Conservation (phyloP, 2,888 invertebrate species). For the Teleiodes luculella region DNA sequence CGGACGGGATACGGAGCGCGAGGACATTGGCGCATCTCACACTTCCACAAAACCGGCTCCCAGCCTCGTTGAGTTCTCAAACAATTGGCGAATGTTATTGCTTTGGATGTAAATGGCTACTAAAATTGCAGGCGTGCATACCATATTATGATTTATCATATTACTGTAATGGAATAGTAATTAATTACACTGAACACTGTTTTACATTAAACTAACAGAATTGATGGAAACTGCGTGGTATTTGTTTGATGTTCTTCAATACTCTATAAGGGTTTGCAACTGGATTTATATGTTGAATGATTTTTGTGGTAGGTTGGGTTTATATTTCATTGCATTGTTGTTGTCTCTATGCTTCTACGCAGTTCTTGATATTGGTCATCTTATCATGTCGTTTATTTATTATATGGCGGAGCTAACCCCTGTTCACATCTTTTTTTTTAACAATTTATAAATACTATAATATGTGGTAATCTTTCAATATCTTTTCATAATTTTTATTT, state of each 20-base stretch:
- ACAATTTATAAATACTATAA: too few relatives aligned
- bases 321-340: constrained; percentile 34
- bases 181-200: not conserved
- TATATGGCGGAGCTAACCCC: not conserved
- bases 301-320: constrained; percentile 70
- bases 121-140: constrained; percentile 16
- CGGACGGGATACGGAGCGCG: constrained; percentile 82
- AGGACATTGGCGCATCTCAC: constrained; percentile 80
- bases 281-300: constrained; percentile 35
- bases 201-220: constrained; percentile 21
- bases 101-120: constrained; percentile 57
- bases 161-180: not conserved
- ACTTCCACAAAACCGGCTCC: constrained; percentile 45
- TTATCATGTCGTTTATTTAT: not conserved
- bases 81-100: constrained; percentile 35
- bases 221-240: constrained; percentile 31
- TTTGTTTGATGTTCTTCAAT: constrained; percentile 24
- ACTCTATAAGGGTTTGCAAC: not conserved
- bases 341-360: not conserved
- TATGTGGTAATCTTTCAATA: not conserved
- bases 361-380: not conserved
- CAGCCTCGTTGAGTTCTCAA: constrained; percentile 62
- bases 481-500: too few relatives aligned
- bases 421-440: too few relatives aligned
- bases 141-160: not conserved